Percentiles rank a stretch among this genome's conserved stretches.
phyloP scores from a whole-genome alignment of 2,888 invertebrate species.

The Drosophila demipolita region DNA sequence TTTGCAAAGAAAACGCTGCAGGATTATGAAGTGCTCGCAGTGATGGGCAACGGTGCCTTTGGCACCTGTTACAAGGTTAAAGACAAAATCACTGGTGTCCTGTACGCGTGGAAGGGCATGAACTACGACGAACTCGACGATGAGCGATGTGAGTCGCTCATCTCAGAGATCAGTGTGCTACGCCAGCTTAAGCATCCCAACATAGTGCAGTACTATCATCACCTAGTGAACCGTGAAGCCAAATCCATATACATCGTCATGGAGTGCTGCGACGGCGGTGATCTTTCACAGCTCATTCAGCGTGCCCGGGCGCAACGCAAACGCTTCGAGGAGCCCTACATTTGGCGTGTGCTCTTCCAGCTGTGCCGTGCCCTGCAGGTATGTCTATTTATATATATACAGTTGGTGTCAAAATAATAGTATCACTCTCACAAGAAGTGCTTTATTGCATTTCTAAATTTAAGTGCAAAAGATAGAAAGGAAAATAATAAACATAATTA shows the following conservation, averaged over 20 bases:
- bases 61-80: conserved; percentile 88
- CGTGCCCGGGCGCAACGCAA: conserved; percentile 85
- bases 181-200: conserved; percentile 86
- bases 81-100: conserved; percentile 86
- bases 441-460: neutral
- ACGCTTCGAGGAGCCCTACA: conserved; percentile 87
- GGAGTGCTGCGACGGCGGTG: conserved; percentile 88
- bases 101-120: conserved; percentile 88
- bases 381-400: neutral
- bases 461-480: neutral
- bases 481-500: neutral
- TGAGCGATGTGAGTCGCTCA: conserved; percentile 86
- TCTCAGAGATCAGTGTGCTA: conserved; percentile 87
- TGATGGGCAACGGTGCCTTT: conserved; percentile 87
- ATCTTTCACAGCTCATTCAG: conserved; percentile 86
- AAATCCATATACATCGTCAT: conserved; percentile 88
- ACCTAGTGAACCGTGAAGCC: conserved; percentile 86
- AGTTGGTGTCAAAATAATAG: neutral
- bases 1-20: conserved; percentile 81
- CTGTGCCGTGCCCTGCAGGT: conserved; percentile 86
- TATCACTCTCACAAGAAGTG: neutral
- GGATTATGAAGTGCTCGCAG: conserved; percentile 87
- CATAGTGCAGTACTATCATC: conserved; percentile 87
- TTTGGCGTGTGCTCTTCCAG: conserved; percentile 88
- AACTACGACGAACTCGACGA: conserved; percentile 87